Evolutionary conservation across 1,140 invertebrate genomes (phyloP).

Genomic region (Acromyrmex heyeri): DNA sequence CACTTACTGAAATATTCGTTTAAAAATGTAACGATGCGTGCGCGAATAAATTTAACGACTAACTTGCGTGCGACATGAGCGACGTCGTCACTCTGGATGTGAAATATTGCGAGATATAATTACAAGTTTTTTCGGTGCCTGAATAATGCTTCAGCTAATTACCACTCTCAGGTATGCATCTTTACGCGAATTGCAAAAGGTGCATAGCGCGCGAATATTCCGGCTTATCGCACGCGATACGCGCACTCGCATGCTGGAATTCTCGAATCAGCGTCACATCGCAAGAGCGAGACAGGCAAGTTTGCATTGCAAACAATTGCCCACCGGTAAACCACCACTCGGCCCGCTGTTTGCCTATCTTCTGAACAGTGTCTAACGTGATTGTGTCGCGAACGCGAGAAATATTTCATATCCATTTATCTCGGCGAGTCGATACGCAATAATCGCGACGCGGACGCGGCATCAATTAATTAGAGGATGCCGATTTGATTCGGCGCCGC

Average conservation of each 20-base stretch:
- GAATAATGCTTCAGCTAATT: constrained; percentile 43
- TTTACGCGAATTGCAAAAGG: not conserved
- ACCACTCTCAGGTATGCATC: constrained; percentile 19
- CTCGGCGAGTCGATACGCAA: constrained; percentile 51
- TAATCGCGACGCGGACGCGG: constrained; percentile 30
- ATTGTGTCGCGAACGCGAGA: constrained; percentile 53
- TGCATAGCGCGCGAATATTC: not conserved
- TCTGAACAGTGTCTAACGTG: constrained; percentile 36
- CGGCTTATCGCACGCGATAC: constrained; percentile 24
- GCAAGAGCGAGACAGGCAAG: not conserved
- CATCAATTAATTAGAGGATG: constrained; percentile 48
- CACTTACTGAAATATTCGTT: not conserved
- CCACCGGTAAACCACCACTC: constrained; percentile 19
- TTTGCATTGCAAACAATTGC: constrained; percentile 62
- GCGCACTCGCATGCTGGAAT: constrained; percentile 42
- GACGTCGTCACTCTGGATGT: not conserved
- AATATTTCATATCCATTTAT: constrained; percentile 65
- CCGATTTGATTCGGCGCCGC: constrained; percentile 1
- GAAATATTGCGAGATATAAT: constrained; percentile 27
- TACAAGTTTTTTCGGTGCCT: constrained; percentile 21
- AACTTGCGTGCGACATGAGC: constrained; percentile 30
- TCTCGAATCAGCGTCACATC: constrained; percentile 39
- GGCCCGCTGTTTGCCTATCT: constrained; percentile 53
- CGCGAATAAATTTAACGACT: constrained; percentile 48
- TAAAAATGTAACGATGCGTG: not conserved